Evolutionary conservation across 2,113 vertebrate species (phyloP).

Genomic region (Potamarius usumacintae): DNA sequence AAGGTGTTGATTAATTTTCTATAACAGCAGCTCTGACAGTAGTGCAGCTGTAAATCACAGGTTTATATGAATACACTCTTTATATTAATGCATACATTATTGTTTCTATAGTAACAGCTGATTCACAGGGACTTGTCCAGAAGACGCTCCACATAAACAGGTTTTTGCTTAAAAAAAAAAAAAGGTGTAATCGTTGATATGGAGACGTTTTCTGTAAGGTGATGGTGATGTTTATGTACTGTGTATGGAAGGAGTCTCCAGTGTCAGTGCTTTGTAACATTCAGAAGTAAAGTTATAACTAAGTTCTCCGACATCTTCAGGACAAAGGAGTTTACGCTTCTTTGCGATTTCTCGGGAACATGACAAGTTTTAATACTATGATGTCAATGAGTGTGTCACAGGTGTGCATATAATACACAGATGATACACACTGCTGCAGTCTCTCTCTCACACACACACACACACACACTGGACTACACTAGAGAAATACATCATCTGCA

Average conservation of each 20-base stretch:
- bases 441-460: background rate
- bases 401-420: background rate
- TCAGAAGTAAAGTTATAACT: background rate
- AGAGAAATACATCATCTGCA: constrained; percentile 4
- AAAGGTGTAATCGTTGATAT: background rate
- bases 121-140: background rate
- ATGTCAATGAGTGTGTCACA: background rate
- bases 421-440: background rate
- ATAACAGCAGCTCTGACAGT: background rate
- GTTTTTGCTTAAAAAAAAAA: background rate
- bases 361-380: background rate
- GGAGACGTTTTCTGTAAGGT: background rate
- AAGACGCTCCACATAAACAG: background rate
- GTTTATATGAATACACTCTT: background rate
- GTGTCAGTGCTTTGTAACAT: background rate
- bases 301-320: background rate
- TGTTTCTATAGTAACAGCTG: background rate
- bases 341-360: background rate
- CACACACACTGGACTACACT: background rate
- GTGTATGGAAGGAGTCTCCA: constrained; percentile 5
- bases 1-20: background rate
- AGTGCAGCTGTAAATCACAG: background rate
- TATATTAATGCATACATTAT: background rate
- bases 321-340: background rate
- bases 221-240: background rate